These are phyloP conservation scores for Sinhomidia bicolor DNA, from an alignment of 2,888 invertebrate genomes.

Conservation along the genomic window DNA sequence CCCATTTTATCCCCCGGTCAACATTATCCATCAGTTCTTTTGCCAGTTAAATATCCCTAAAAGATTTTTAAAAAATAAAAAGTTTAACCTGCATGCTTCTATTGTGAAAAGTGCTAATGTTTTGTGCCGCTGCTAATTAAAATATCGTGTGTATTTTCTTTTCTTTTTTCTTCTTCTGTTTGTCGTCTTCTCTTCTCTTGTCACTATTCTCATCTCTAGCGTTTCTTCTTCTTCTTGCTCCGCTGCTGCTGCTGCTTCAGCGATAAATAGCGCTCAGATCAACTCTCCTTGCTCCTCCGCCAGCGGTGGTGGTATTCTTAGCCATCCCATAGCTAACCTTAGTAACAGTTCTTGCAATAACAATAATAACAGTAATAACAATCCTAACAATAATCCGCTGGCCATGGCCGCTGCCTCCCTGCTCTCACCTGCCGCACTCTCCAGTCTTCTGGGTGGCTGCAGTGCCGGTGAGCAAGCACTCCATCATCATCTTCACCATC, in stretches of 20 bases:
- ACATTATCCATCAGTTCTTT: neutral
- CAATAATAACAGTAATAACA: slow-evolving; percentile 36
- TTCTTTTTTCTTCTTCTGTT: slow-evolving; percentile 4
- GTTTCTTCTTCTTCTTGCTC: neutral
- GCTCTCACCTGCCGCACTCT: slow-evolving; percentile 81
- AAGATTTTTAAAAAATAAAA: neutral
- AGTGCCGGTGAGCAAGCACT: slow-evolving; percentile 6
- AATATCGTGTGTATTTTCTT: neutral
- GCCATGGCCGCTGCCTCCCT: slow-evolving; percentile 81
- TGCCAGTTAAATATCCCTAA: neutral
- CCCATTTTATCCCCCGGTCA: neutral
- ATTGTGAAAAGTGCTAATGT: neutral
- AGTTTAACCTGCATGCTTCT: neutral
- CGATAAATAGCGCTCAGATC: slow-evolving; percentile 45
- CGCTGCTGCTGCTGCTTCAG: slow-evolving; percentile 25
- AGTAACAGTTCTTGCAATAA: slow-evolving; percentile 45
- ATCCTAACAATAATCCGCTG: slow-evolving; percentile 14
- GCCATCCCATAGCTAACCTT: slow-evolving; percentile 41
- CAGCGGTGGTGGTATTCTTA: neutral
- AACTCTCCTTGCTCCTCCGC: slow-evolving; percentile 4
- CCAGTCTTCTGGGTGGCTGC: slow-evolving; percentile 72
- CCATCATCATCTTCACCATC: slow-evolving; percentile 84
- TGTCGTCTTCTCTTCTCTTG: neutral
- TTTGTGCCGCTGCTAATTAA: neutral
- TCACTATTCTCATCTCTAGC: slow-evolving; percentile 28